phyloP scores from a whole-genome alignment of 2,113 vertebrate species.

The Limnothrissa miodon region DNA sequence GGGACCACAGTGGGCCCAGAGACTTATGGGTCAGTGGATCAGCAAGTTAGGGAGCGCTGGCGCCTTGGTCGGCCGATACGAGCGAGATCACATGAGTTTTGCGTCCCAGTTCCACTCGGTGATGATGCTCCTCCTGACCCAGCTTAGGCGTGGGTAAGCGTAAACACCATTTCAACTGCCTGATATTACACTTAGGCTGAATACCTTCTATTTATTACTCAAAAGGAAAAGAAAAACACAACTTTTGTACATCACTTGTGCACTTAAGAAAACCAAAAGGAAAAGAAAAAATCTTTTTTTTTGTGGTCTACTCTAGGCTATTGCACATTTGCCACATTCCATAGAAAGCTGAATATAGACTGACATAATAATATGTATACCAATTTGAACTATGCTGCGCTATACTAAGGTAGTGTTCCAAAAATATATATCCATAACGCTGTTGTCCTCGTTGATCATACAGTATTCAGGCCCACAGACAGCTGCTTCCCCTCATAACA shows the following conservation, averaged over 20 bases:
- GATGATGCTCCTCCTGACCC: neutral
- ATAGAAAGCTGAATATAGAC: too few relatives aligned
- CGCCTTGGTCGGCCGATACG: neutral
- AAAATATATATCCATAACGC: too few relatives aligned
- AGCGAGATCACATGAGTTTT: neutral
- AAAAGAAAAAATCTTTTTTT: too few relatives aligned
- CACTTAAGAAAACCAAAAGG: too few relatives aligned
- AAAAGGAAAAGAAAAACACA: neutral
- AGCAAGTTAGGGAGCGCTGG: neutral
- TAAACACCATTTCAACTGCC: neutral
- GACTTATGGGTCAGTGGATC: slow-evolving; percentile 4
- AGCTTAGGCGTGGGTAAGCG: neutral
- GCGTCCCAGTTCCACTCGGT: neutral
- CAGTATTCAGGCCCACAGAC: neutral
- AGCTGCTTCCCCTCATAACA: neutral
- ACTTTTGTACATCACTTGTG: too few relatives aligned
- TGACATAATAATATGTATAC: too few relatives aligned
- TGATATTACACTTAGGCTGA: neutral
- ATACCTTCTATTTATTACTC: neutral
- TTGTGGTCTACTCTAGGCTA: neutral
- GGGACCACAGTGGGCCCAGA: neutral
- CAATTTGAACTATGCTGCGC: too few relatives aligned
- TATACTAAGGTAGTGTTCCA: too few relatives aligned
- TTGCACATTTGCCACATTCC: too few relatives aligned
- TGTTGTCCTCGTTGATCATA: neutral